These are phyloP conservation scores for Agrilus planipennis DNA, from an alignment of 1,140 invertebrate species.

Conservation along the genomic window DNA sequence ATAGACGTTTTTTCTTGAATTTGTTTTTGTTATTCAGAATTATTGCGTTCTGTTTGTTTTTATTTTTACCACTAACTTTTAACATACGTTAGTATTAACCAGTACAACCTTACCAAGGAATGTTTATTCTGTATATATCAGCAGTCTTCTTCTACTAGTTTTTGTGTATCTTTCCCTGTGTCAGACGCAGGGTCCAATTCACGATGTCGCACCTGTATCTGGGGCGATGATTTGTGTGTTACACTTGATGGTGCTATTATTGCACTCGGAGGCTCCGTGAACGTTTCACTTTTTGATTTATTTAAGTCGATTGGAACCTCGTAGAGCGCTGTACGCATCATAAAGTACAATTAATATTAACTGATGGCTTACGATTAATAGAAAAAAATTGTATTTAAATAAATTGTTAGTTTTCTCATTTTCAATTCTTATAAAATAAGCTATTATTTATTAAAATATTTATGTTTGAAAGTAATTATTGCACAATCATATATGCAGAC, in stretches of 20 bases:
- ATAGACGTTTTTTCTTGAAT: background rate
- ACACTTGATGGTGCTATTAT: constrained; percentile 70
- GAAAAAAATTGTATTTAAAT: too few species aligned
- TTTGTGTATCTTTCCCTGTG: constrained; percentile 85
- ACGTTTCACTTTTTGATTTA: constrained; percentile 43
- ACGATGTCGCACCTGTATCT: constrained; percentile 56
- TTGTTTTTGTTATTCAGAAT: background rate
- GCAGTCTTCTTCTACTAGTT: constrained; percentile 75
- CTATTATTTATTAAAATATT: too few species aligned
- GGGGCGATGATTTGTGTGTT: constrained; percentile 60
- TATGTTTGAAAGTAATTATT: too few species aligned
- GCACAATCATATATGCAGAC: too few species aligned
- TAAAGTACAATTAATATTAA: background rate
- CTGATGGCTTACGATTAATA: too few species aligned
- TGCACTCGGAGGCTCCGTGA: constrained; percentile 49
- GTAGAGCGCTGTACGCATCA: constrained; percentile 48
- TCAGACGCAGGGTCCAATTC: constrained; percentile 75
- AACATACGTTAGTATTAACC: constrained; percentile 16
- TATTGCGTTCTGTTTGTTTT: background rate
- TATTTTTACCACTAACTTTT: constrained; percentile 7
- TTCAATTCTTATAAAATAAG: too few species aligned
- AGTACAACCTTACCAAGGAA: constrained; percentile 10
- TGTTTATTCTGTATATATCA: constrained; percentile 28
- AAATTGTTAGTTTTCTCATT: too few species aligned
- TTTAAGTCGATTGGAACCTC: constrained; percentile 64